Evolutionary conservation across 2,888 invertebrate species (phyloP).

Genomic region (Platycheirus albimanus): DNA sequence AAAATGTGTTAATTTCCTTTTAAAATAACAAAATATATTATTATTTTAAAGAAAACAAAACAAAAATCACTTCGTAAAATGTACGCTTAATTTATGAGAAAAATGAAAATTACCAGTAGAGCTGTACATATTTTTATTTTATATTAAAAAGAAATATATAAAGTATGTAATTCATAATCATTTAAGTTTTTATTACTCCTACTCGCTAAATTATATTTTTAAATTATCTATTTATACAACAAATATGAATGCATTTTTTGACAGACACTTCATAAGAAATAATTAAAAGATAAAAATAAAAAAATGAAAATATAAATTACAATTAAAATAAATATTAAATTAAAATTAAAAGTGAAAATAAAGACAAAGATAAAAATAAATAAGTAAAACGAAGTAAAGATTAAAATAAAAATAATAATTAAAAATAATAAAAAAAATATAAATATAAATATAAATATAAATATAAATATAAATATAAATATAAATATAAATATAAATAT

Average conservation of each 20-base stretch:
- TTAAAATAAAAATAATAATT: too few species aligned
- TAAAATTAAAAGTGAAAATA: too few species aligned
- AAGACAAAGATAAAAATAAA: too few species aligned
- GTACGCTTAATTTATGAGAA: conserved; percentile 54
- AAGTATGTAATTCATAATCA: not conserved
- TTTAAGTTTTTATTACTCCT: conserved; percentile 20
- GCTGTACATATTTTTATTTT: conserved; percentile 28
- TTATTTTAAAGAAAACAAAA: conserved; percentile 19
- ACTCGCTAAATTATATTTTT: conserved; percentile 27
- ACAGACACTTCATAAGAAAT: conserved; percentile 8
- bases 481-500: too few species aligned
- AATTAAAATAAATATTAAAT: too few species aligned
- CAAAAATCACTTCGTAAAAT: conserved; percentile 21
- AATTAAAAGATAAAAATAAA: too few species aligned
- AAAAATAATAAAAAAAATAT: too few species aligned
- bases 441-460: too few species aligned
- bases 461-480: too few species aligned
- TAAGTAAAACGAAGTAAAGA: too few species aligned
- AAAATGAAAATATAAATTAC: too few species aligned
- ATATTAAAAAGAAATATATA: not conserved
- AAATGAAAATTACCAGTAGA: conserved; percentile 13
- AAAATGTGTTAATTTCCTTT: too few species aligned
- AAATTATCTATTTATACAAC: not conserved
- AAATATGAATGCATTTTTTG: not conserved
- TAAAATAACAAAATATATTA: conserved; percentile 27